Evolutionary conservation across 2,888 invertebrate species (phyloP), one percentile per base, ranked within the genome.

Genomic region (Melanchra persicariae): DNA sequence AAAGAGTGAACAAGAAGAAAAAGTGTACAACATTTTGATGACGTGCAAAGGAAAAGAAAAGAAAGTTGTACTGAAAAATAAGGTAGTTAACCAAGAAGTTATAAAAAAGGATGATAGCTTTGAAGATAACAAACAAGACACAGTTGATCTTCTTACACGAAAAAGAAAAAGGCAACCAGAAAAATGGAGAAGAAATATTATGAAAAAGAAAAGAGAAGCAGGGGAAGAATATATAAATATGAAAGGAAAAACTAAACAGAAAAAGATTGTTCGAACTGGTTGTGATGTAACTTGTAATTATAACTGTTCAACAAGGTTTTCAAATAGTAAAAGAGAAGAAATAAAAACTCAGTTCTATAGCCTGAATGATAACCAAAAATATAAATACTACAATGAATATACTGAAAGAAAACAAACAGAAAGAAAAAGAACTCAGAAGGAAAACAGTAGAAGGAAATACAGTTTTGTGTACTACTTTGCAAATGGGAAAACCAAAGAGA

Each of bases 381-480:
- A 30, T 47, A 47, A 47, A 47, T n/a, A 47, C 47, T n/a, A 47
- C n/a, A 47, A 47, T 54, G 30, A 54, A 30, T 54, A 54, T 30
- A 54, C 54, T 54, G 54, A 54, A 3, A 30, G 54, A 54, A 54
- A 54, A 30, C 30, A 54, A 26, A 54, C 19, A 54, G 19, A 54
- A 54, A 54, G 54, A 54, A 54, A 54, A 54, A 30, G 54, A 54
- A 54, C 30, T 30, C 54, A 9, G 54, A 54, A 30, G 19, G 54
- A 54, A 54, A 54, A 30, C 54, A 54, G 54, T 30, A 54, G 54
- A 9, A 54, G 54, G 54, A 54, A 54, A 54, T 54, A 54, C 30
- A 54, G 54, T 30, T 54, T 30, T 30, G 30, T 54, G 54, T 54
- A 54, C 30, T 54, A 54, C 9, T 54, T 54, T 54, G 30, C 54